phyloP scores from a whole-genome alignment of 2,113 vertebrate species.

The Piaya cayana region DNA sequence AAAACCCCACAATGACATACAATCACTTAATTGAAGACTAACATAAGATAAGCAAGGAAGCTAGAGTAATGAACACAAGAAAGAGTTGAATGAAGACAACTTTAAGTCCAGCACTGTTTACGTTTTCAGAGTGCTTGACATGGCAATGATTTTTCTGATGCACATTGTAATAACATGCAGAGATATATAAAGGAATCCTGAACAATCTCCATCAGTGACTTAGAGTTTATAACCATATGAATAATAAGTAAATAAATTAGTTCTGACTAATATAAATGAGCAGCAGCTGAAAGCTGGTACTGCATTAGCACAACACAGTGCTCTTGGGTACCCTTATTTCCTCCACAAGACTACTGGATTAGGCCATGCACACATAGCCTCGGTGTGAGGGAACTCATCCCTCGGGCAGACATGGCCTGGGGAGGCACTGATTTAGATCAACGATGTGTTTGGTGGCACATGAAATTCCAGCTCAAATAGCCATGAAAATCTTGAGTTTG shows the following conservation, averaged over 20 bases:
- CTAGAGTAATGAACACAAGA: background rate
- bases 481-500: background rate
- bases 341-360: background rate
- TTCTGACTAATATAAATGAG: background rate
- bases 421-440: background rate
- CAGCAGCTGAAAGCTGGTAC: conserved; percentile 6
- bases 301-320: background rate
- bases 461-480: background rate
- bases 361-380: background rate
- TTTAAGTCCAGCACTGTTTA: background rate
- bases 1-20: background rate
- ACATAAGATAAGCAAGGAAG: background rate
- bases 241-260: background rate
- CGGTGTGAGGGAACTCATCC: background rate
- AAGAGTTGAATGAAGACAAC: background rate
- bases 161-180: background rate
- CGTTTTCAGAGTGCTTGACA: background rate
- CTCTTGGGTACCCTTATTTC: background rate
- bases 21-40: background rate
- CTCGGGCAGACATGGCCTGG: background rate
- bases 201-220: background rate
- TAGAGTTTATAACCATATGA: background rate
- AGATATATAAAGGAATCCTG: background rate
- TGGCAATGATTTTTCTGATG: background rate
- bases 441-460: background rate